Evolutionary conservation across 2,888 invertebrate genomes (phyloP).

Genomic region (Linnaemya tessellans): DNA sequence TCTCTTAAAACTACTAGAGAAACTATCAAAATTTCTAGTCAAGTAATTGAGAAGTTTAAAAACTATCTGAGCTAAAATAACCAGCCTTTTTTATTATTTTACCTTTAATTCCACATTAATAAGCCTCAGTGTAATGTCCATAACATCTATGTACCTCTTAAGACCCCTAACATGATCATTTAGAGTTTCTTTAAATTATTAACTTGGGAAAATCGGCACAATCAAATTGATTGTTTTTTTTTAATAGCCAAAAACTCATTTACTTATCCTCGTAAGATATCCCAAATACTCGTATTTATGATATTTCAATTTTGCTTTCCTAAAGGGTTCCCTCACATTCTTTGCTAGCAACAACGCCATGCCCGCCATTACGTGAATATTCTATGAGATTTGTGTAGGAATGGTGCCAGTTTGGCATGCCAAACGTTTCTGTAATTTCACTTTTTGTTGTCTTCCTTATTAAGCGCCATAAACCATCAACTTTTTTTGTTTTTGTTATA

Average conservation of each 20-base stretch:
- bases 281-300: not conserved
- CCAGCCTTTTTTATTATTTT: no score
- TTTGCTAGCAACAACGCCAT: not conserved
- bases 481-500: not conserved
- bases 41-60: no score
- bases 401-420: constrained; percentile 62
- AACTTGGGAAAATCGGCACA: no score
- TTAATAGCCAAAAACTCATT: not conserved
- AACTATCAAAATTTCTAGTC: no score
- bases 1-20: no score
- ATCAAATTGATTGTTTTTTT: no score
- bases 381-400: constrained; percentile 15
- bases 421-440: constrained; percentile 45
- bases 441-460: not conserved
- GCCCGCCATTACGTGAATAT: not conserved
- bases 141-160: no score
- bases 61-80: no score
- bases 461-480: constrained; percentile 45
- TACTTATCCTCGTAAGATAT: not conserved
- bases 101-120: no score
- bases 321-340: not conserved
- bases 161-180: no score
- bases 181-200: no score
- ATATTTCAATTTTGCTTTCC: not conserved
- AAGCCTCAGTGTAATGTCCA: no score